Conservation (phyloP, 1,140 invertebrate species). For the Zaprionus kolodkinae region DNA sequence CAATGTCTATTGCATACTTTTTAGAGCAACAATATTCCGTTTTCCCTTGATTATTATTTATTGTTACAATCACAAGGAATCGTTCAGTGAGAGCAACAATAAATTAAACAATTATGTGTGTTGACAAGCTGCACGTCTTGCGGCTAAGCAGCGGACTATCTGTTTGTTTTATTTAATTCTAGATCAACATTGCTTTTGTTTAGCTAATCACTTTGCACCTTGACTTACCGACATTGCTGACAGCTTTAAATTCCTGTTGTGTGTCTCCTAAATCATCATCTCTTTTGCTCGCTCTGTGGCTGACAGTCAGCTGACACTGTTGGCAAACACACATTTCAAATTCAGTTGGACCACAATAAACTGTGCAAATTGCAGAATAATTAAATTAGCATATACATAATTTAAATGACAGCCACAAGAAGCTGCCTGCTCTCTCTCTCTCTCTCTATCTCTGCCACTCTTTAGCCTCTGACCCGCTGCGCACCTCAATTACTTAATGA, state of each 20-base stretch:
- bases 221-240: background rate
- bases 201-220: background rate
- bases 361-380: constrained; percentile 74
- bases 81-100: background rate
- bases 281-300: constrained; percentile 15
- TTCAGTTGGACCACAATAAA: constrained; percentile 44
- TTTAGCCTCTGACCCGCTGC: constrained; percentile 28
- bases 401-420: constrained; percentile 59
- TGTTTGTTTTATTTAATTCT: background rate
- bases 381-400: constrained; percentile 77
- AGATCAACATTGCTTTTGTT: background rate
- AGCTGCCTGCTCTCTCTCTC: background rate
- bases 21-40: background rate
- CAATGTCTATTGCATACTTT: background rate
- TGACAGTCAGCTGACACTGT: background rate
- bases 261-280: background rate
- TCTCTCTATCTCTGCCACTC: constrained; percentile 16
- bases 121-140: background rate
- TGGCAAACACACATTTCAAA: constrained; percentile 23
- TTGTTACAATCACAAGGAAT: too few relatives aligned
- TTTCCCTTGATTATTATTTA: too few relatives aligned
- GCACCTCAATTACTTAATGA: constrained; percentile 77
- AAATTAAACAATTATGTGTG: background rate
- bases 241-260: background rate
- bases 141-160: background rate